These are phyloP conservation scores for Paramormyrops hopkinsi DNA, from an alignment of 2,797 vertebrate genomes.

Conservation along the genomic window DNA sequence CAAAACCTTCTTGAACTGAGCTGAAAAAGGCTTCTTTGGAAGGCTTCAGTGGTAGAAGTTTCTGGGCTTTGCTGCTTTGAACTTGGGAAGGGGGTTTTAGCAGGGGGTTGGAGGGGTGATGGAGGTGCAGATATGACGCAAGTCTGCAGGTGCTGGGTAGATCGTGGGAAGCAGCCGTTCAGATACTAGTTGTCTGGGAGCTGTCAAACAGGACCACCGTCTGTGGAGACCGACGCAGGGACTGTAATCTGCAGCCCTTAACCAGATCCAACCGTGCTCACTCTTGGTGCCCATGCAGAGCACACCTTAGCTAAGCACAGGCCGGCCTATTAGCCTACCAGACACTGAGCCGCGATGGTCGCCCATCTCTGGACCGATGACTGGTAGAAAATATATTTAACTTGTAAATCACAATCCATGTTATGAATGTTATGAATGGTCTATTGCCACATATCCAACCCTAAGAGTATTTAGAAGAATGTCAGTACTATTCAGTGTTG, in stretches of 20 bases:
- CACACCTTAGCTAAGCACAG: background rate
- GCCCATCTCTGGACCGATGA: background rate
- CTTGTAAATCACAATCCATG: background rate
- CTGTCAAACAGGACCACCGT: background rate
- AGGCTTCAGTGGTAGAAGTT: constrained; percentile 20
- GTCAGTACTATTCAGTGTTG: background rate
- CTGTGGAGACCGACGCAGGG: background rate
- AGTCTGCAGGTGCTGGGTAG: background rate
- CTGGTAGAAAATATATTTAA: background rate
- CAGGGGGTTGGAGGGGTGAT: background rate
- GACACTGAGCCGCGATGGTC: background rate
- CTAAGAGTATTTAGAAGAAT: background rate
- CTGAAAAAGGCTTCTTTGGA: constrained; percentile 28
- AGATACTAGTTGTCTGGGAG: background rate
- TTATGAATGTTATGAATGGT: background rate
- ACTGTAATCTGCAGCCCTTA: background rate
- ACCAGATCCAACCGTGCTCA: background rate
- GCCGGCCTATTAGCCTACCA: background rate
- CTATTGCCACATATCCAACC: background rate
- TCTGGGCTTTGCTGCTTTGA: constrained; percentile 46
- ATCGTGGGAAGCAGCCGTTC: background rate
- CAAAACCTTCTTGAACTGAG: constrained; percentile 30
- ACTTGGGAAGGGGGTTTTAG: constrained; percentile 38
- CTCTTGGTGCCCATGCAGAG: background rate
- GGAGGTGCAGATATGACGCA: background rate